Evolutionary conservation across 2,888 invertebrate species (phyloP).

Genomic region (Drosophila meridiana): DNA sequence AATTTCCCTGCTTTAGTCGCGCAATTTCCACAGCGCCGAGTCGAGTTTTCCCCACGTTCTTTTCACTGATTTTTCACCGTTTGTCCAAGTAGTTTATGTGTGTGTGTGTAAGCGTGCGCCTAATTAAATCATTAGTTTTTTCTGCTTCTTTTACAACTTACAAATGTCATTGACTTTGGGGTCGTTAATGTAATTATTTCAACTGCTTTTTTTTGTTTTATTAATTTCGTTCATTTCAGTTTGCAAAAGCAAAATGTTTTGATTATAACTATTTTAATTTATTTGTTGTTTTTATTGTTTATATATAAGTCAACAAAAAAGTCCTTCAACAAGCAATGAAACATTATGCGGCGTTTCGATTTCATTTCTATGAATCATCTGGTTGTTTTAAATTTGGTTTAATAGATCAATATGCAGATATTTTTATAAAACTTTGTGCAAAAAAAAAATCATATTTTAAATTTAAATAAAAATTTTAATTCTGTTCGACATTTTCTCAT

Average conservation of each 20-base stretch:
- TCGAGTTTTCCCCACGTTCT: conserved; percentile 52
- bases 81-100: conserved; percentile 39
- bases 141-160: conserved; percentile 8
- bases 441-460: no score
- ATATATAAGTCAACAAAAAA: background rate
- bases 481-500: no score
- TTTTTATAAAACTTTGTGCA: no score
- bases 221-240: background rate
- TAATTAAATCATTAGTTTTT: conserved; percentile 69
- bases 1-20: conserved; percentile 35
- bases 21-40: conserved; percentile 53
- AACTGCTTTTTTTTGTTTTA: conserved; percentile 3
- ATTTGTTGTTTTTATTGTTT: background rate
- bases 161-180: conserved; percentile 55
- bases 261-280: background rate
- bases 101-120: conserved; percentile 38
- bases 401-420: no score
- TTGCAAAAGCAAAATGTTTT: background rate
- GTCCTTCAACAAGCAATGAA: background rate
- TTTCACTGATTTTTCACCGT: conserved; percentile 61
- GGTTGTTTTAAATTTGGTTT: no score
- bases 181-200: conserved; percentile 18
- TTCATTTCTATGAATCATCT: background rate
- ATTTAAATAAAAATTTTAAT: no score
- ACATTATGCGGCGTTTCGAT: background rate